Base-by-base conservation (phyloP, 2,113 vertebrate genomes). In the Callorhinus ursinus region DNA sequence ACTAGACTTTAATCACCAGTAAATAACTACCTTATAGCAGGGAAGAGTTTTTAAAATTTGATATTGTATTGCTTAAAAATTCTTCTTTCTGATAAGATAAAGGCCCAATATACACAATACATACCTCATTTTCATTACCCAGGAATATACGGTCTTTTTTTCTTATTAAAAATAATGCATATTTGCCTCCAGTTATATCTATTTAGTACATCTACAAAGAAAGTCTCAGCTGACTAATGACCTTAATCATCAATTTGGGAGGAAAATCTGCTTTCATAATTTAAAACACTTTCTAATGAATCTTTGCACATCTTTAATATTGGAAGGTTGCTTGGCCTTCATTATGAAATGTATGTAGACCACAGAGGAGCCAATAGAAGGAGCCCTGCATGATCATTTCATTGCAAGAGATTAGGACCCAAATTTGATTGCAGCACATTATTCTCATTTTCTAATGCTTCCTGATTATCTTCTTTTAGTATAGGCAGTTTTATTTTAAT, bases 201-300 rank as follows among this genome's bases (percentile, higher is more conserved):
- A 10, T 90, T 83, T 94, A 69, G 49, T 90, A 76, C 67, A 84
- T 49, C 39, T 95, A 72, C 33, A 81, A 84, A 57, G 71, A 72
- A 83, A 88, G 21, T 14, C 7, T 81, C 49, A 36, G 65, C 61
- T 84, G 87, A 90, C 90, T 92, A 90, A 82, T 89, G 74, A 86
- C 42, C 51, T 96, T 95, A 93, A 72, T 79, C 36, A 94, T 65
- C 71, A 80, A 22, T 90, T 97, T 87, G 21, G 67, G 36, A 90
- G 13, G n/a, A 82, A 94, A 96, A 90, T 96, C 63, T 96, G 15
- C 61, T 95, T 88, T 74, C 72, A 90, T 96, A 85, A 97, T 86
- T 91, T 72, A 93, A 53, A 57, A 57, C 1, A 13, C 69, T 93
- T 93, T 24, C 49, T 96, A 81, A 95, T 57, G 65, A 95, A 82